These are phyloP conservation scores for Rhabdomys pumilio DNA, from an alignment of 2,797 vertebrate genomes.

Conservation along the genomic window DNA sequence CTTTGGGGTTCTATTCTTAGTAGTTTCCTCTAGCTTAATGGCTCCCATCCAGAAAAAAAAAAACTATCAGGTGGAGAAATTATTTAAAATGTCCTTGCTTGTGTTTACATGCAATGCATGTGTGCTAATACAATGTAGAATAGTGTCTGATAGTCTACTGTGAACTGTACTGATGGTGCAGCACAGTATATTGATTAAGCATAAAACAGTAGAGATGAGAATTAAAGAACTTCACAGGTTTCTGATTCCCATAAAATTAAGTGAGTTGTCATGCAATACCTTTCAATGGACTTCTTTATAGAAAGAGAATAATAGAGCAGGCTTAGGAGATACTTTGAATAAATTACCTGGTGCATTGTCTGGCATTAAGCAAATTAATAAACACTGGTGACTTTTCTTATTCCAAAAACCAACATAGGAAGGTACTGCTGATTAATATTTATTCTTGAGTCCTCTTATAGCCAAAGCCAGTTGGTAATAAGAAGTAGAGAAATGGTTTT, in stretches of 20 bases:
- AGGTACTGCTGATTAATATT: conserved; percentile 39
- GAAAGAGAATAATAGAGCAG: background rate
- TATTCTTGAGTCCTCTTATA: background rate
- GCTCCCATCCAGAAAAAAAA: background rate
- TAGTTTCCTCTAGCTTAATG: background rate
- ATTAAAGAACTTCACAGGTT: background rate
- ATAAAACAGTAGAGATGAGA: background rate
- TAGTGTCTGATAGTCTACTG: background rate
- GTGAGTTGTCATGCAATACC: background rate
- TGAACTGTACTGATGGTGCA: background rate
- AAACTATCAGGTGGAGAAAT: background rate
- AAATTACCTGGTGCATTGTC: background rate
- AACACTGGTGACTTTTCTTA: background rate
- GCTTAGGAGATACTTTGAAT: background rate
- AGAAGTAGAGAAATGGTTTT: background rate
- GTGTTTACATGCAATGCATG: background rate
- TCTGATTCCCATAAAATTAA: background rate
- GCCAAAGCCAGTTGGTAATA: background rate
- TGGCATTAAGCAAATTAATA: conserved; percentile 5
- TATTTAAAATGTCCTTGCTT: background rate
- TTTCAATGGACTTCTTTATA: background rate
- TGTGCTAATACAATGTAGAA: background rate
- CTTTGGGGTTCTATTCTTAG: background rate
- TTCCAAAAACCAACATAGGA: conserved; percentile 13
- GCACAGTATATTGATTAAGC: background rate